phyloP scores from a whole-genome alignment of 2,888 invertebrate genomes.

The Campaea margaritaria region DNA sequence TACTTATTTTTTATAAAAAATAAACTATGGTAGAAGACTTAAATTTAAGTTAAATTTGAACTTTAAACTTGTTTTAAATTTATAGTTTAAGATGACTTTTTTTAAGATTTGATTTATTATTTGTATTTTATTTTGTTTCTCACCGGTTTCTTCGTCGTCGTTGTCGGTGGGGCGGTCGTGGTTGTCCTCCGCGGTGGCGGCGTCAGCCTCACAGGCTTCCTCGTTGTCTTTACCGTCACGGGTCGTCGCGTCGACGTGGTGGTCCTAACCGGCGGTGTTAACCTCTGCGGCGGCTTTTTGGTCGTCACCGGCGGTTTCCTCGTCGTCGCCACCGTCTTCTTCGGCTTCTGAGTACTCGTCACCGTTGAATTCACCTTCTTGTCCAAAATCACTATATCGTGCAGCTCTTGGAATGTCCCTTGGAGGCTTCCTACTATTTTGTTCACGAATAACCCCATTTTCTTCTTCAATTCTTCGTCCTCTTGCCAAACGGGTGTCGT shows the following conservation, averaged over 20 bases:
- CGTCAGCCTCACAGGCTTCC: slow-evolving; percentile 70
- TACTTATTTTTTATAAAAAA: too few species aligned
- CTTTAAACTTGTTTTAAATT: too few species aligned
- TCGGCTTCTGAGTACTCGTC: slow-evolving; percentile 73
- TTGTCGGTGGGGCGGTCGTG: slow-evolving; percentile 55
- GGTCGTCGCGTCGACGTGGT: slow-evolving; percentile 74
- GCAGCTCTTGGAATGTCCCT: slow-evolving; percentile 92
- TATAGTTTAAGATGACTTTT: too few species aligned
- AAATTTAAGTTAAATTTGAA: too few species aligned
- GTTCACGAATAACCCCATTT: slow-evolving; percentile 92
- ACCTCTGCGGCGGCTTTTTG: slow-evolving; percentile 66
- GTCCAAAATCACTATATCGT: slow-evolving; percentile 88
- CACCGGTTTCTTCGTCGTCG: slow-evolving; percentile 71
- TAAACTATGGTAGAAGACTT: too few species aligned
- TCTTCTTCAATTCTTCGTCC: slow-evolving; percentile 90
- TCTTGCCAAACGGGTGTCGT: slow-evolving; percentile 91
- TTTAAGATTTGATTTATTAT: too few species aligned
- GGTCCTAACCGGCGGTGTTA: slow-evolving; percentile 70
- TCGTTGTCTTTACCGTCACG: slow-evolving; percentile 67
- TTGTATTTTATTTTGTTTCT: slow-evolving; percentile 37
- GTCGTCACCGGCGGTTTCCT: slow-evolving; percentile 77
- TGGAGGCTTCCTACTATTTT: slow-evolving; percentile 93
- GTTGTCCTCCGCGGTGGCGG: slow-evolving; percentile 61
- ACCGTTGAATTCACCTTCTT: slow-evolving; percentile 67
- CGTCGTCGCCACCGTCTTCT: slow-evolving; percentile 70